Evolutionary conservation across 2,888 invertebrate species (phyloP), one percentile per base, ranked within the genome.

Genomic region (Boloria selene): DNA sequence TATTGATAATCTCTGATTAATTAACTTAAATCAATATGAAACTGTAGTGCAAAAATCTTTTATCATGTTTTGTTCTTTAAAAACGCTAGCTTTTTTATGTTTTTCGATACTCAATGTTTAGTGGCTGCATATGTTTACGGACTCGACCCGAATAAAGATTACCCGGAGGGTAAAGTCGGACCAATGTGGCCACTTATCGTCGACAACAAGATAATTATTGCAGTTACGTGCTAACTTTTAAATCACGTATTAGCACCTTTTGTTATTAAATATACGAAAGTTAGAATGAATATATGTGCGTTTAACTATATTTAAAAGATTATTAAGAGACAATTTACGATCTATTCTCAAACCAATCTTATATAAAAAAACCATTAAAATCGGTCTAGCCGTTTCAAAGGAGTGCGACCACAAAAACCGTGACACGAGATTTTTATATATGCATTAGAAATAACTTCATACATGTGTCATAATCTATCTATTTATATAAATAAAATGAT

Each of bases 101-200:
- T 58, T 56, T 68, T 59, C 68, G 56, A n/a, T 38, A 61, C 22
- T 26, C 16, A 66, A 59, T 50, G 50, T 59, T 68, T 56, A 66
- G 62, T 50, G 61, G 54, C 58, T 61, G 59, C 51, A 72, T 73
- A 74, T 70, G 72, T 72, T 72, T 72, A 73, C 61, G 67, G 75
- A 77, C 77, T 79, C 81, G 83, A 82, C 85, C 84, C 74, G 80
- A 79, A 75, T 75, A 73, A 71, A 70, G 65, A 71, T 67, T 63
- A 68, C 68, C 64, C 64, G 73, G 74, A 78, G 80, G 80, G 80
- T 79, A 77, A 80, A 77, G 78, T 78, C 77, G 77, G 79, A 79
- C 79, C 79, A 80, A 79, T 79, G 80, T 76, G 78, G 78, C 78
- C 79, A 77, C 80, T 83, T 79, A 81, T 79, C 78, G 81, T 79